Base-by-base conservation (phyloP, 2,113 vertebrate genomes). In the Oncorhynchus nerka region DNA sequence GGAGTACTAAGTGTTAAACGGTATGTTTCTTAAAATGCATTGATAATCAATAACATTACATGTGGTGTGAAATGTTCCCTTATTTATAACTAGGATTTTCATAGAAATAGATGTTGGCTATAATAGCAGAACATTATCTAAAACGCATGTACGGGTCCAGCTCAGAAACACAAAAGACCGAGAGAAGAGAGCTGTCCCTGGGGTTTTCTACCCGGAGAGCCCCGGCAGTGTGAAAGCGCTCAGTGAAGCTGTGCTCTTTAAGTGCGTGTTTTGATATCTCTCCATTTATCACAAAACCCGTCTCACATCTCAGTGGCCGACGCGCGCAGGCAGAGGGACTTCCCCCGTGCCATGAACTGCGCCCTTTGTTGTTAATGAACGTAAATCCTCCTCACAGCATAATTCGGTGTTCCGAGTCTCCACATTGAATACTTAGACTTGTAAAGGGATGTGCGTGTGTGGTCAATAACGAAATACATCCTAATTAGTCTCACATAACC, bases 201-300 rank as follows among this genome's bases (percentile, higher is more conserved):
- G 90, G 89, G 88, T 85, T 34, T 19, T 71, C 45, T 79, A 84
- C 86, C 85, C 85, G 77, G 85, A 87, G 88, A 85, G 84, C 83
- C 83, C 86, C 84, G 88, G 82, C 82, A 72, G 85, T 79, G 79
- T 85, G 84, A 85, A 87, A 80, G 81, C 78, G 66, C 85, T 90
- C 89, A 70, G 68, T 16, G 78, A 84, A 88, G 86, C 91, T 91
- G 87, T 85, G 89, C 84, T 76, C 89, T 89, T 81, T 92, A 89
- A 90, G 88, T 86, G 88, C 90, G 87, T 86, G 83, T 83, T 91
- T 89, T 89, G 87, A 91, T 88, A 87, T 89, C 84, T 85, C 86
- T 87, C 83, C 88, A 89, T 91, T 92, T 90, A 87, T 90, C 90
- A 90, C 81, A 15, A 77, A 69, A 71, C 62, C 57, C 75, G 85